Evolutionary conservation across 2,888 invertebrate species (phyloP).

Genomic region (Oscheius sp.): DNA sequence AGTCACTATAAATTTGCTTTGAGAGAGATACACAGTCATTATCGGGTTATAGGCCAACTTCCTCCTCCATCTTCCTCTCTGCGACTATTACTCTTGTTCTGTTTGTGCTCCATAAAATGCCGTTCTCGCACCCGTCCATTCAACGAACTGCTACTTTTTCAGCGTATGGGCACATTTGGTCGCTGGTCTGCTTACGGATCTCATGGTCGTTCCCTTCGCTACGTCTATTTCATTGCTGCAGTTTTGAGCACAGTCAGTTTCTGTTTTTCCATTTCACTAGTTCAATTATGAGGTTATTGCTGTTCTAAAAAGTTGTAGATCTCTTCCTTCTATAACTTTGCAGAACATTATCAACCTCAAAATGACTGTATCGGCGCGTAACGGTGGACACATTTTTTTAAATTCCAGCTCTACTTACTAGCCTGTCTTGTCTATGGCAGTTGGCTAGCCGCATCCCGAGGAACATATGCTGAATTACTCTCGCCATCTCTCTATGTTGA

Average conservation of each 20-base stretch:
- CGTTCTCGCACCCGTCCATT: conserved; percentile 3
- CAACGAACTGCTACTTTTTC: background rate
- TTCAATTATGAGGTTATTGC: no score
- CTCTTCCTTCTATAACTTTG: no score
- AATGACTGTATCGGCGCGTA: no score
- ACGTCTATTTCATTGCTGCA: conserved; percentile 51
- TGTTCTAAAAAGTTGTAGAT: no score
- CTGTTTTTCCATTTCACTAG: background rate
- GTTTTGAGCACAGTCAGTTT: conserved; percentile 56
- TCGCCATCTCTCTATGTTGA: conserved; percentile 72
- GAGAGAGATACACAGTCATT: no score
- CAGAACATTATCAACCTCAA: no score
- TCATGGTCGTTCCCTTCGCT: conserved; percentile 50
- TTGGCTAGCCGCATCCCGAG: conserved; percentile 66
- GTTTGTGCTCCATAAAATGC: conserved; percentile 8
- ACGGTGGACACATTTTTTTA: no score
- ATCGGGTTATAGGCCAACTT: background rate
- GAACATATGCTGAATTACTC: conserved; percentile 70
- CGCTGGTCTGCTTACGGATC: conserved; percentile 67
- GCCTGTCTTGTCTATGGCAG: conserved; percentile 66
- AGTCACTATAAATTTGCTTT: background rate
- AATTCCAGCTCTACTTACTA: conserved; percentile 63
- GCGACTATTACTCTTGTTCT: background rate
- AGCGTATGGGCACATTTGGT: conserved; percentile 63
- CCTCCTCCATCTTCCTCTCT: background rate